Percentiles rank a stretch among this genome's conserved stretches.
phyloP scores from a whole-genome alignment of 2,113 vertebrate genomes.

The Chloroceryle aenea region DNA sequence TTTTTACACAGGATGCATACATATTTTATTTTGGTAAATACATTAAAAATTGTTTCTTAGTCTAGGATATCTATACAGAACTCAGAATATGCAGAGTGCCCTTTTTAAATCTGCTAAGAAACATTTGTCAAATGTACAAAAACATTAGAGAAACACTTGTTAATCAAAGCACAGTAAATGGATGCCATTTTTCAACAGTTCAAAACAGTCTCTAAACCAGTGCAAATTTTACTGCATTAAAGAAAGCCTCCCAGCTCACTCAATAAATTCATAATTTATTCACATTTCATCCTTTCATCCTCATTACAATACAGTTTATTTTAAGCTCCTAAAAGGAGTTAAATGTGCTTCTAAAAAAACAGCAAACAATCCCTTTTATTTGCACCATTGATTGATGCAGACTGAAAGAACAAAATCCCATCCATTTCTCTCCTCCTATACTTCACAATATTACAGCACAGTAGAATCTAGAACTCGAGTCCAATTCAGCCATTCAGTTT shows the following conservation, averaged over 20 bases:
- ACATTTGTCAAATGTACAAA: conserved; percentile 60
- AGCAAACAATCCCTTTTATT: not conserved
- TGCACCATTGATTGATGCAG: no score
- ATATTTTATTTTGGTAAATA: conserved; percentile 69
- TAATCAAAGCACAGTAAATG: conserved; percentile 63
- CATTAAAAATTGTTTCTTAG: conserved; percentile 49
- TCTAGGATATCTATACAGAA: conserved; percentile 56
- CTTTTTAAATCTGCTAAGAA: conserved; percentile 36
- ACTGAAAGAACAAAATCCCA: no score
- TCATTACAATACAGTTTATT: conserved; percentile 14
- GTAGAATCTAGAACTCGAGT: not conserved
- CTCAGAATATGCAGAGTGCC: conserved; percentile 53
- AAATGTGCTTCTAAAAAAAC: conserved; percentile 33
- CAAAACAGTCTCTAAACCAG: conserved; percentile 55
- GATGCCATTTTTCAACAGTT: conserved; percentile 57
- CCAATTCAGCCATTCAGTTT: not conserved
- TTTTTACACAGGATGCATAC: not conserved
- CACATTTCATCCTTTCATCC: conserved; percentile 23
- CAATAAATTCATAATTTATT: conserved; percentile 41
- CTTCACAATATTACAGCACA: not conserved
- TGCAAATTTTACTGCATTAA: conserved; percentile 64
- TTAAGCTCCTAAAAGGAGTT: conserved; percentile 51
- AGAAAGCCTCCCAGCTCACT: conserved; percentile 44
- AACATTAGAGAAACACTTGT: conserved; percentile 47
- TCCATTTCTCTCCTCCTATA: no score